phyloP scores from a whole-genome alignment of 2,113 vertebrate species.

The Ictalurus furcatus region DNA sequence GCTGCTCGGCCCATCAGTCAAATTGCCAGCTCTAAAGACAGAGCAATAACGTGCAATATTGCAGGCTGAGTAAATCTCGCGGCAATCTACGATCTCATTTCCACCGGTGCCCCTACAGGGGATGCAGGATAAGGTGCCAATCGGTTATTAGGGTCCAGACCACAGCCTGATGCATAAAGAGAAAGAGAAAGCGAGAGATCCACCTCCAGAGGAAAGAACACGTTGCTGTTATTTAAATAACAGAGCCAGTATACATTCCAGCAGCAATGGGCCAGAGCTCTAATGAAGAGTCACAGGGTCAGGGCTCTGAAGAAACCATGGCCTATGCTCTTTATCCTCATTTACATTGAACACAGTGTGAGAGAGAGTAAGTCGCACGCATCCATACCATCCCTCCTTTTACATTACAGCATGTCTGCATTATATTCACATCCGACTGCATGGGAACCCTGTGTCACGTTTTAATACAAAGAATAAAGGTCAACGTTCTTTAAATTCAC shows the following conservation, averaged over 20 bases:
- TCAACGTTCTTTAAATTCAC: slow-evolving; percentile 10
- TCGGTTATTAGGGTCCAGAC: slow-evolving; percentile 39
- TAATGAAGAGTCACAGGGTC: slow-evolving; percentile 69
- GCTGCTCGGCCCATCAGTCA: slow-evolving; percentile 44
- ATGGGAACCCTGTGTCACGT: background rate
- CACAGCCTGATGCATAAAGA: background rate
- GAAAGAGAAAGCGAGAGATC: background rate
- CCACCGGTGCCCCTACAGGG: slow-evolving; percentile 25
- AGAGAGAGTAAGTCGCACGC: slow-evolving; percentile 56
- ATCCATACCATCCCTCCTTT: slow-evolving; percentile 29
- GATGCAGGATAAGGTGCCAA: slow-evolving; percentile 32
- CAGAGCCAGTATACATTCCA: slow-evolving; percentile 68
- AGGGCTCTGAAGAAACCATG: slow-evolving; percentile 54
- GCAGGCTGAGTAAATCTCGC: slow-evolving; percentile 36
- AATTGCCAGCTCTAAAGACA: slow-evolving; percentile 48
- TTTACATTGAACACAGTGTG: slow-evolving; percentile 69
- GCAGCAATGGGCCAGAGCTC: slow-evolving; percentile 66
- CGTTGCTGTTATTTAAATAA: slow-evolving; percentile 70
- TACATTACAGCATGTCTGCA: background rate
- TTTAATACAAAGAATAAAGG: slow-evolving; percentile 19
- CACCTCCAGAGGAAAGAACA: slow-evolving; percentile 26
- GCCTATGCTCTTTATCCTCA: slow-evolving; percentile 45
- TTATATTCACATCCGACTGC: background rate
- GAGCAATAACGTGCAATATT: slow-evolving; percentile 47
- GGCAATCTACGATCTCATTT: slow-evolving; percentile 53